Conservation (phyloP, 2,113 vertebrate genomes). For the Halichoerus grypus region DNA sequence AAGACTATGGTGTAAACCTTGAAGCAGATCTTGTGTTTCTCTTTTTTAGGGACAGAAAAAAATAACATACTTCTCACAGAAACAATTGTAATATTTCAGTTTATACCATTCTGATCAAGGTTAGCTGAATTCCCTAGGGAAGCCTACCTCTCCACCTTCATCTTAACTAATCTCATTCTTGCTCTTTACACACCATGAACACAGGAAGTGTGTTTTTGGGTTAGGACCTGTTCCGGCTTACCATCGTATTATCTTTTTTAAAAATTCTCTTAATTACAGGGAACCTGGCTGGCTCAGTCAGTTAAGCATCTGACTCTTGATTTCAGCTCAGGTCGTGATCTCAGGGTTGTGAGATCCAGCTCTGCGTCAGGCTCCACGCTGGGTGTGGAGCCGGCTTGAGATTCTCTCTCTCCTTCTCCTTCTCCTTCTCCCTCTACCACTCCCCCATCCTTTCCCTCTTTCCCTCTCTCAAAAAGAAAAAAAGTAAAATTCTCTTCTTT, state of each 20-base stretch:
- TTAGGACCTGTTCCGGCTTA: neutral
- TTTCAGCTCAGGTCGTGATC: no score
- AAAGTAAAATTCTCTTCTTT: neutral
- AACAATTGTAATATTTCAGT: neutral
- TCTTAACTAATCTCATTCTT: neutral
- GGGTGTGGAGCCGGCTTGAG: no score
- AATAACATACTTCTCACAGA: neutral
- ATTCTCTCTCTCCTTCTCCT: no score
- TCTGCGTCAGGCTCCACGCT: no score
- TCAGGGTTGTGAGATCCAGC: no score
- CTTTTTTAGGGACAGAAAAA: neutral
- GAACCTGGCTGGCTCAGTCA: neutral
- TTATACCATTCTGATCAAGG: neutral
- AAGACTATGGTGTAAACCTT: neutral
- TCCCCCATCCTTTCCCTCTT: no score
- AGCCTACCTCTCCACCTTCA: neutral
- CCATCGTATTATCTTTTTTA: neutral
- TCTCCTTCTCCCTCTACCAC: no score
- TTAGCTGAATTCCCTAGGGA: neutral
- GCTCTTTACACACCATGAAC: neutral
- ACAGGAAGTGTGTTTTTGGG: neutral
- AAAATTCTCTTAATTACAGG: neutral
- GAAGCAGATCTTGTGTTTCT: neutral
- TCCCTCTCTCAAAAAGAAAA: no score
- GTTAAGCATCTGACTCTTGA: no score